phyloP scores from a whole-genome alignment of 2,797 vertebrate genomes.

The Huso huso region DNA sequence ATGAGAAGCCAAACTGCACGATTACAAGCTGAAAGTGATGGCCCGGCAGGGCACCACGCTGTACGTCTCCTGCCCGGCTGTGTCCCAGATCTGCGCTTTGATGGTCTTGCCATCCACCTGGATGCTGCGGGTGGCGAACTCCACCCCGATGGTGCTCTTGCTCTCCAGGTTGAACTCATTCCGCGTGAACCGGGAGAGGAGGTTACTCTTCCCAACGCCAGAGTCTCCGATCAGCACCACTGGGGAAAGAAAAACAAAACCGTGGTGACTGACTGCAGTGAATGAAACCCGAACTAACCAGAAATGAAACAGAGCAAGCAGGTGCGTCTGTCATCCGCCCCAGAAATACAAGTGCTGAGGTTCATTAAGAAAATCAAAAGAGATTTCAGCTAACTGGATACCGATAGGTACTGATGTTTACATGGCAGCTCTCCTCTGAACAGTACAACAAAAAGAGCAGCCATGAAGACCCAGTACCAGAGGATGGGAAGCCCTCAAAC shows the following conservation, averaged over 20 bases:
- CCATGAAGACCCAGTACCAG: too few species aligned
- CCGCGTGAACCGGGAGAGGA: slow-evolving; percentile 94
- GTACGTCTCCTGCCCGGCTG: slow-evolving; percentile 89
- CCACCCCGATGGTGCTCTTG: slow-evolving; percentile 96
- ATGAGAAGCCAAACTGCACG: too few species aligned
- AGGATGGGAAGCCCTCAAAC: too few species aligned
- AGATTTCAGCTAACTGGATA: too few species aligned
- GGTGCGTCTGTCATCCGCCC: too few species aligned
- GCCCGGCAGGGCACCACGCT: background rate
- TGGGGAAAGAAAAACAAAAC: slow-evolving; percentile 27
- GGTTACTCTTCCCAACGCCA: slow-evolving; percentile 94
- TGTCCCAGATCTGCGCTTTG: slow-evolving; percentile 98
- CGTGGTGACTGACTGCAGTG: slow-evolving; percentile 1
- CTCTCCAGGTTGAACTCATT: slow-evolving; percentile 98
- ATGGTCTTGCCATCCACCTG: slow-evolving; percentile 96
- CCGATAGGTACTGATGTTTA: too few species aligned
- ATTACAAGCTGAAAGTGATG: too few species aligned
- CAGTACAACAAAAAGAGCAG: too few species aligned
- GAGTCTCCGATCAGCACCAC: slow-evolving; percentile 96
- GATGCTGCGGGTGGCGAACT: slow-evolving; percentile 96
- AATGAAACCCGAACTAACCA: background rate
- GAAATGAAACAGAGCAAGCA: too few species aligned
- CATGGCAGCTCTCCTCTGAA: too few species aligned
- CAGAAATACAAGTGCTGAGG: too few species aligned
- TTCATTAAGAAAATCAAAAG: too few species aligned